These are phyloP conservation scores for Promerops cafer DNA, from an alignment of 2,113 vertebrate species.

Conservation along the genomic window DNA sequence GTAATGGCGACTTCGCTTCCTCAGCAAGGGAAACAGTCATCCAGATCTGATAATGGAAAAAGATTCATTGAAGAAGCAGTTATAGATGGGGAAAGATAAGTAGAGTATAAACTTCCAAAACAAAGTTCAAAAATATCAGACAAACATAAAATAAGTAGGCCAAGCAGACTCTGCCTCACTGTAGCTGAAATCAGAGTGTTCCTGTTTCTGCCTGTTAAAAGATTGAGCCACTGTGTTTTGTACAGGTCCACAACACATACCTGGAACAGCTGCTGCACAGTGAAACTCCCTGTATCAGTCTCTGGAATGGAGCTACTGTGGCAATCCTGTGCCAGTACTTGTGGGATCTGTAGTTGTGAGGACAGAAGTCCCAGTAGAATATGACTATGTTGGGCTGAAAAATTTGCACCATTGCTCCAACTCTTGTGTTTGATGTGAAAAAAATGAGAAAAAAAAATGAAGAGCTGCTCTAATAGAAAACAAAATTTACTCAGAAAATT, in stretches of 20 bases:
- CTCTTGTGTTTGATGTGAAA: background rate
- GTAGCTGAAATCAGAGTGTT: background rate
- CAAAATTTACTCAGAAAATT: background rate
- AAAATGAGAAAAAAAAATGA: background rate
- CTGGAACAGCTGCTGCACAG: background rate
- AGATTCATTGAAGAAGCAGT: background rate
- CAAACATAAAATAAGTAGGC: background rate
- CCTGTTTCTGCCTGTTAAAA: background rate
- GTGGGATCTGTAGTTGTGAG: background rate
- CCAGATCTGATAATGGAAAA: background rate
- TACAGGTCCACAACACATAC: background rate
- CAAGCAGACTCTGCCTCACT: background rate
- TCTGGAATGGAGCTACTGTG: background rate
- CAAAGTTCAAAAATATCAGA: background rate
- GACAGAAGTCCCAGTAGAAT: fast-evolving
- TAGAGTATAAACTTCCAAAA: background rate
- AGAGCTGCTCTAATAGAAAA: background rate
- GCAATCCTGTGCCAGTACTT: background rate
- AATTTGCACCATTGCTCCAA: background rate
- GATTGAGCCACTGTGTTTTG: fast-evolving
- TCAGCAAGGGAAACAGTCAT: background rate
- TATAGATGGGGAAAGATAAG: background rate
- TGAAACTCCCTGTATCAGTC: background rate
- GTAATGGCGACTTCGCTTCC: background rate
- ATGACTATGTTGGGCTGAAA: background rate